These are phyloP conservation scores for Trisateles emortualis DNA, from an alignment of 2,888 invertebrate genomes.

Conservation along the genomic window DNA sequence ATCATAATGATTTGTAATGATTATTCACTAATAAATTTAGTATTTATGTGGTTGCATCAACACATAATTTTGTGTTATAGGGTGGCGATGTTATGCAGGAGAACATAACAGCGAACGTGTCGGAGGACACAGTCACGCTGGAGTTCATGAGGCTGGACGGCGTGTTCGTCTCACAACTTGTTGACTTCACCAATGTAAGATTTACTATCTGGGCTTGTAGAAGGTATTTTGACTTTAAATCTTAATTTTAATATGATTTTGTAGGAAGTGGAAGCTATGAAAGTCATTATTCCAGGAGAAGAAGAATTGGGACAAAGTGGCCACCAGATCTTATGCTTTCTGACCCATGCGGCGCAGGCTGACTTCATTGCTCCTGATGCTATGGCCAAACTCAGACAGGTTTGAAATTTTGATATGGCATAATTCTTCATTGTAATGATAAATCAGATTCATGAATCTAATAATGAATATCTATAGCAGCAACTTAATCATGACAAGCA, in stretches of 20 bases:
- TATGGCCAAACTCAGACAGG: conserved; percentile 97
- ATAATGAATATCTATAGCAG: no score
- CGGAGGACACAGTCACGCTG: conserved; percentile 95
- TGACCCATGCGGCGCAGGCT: conserved; percentile 95
- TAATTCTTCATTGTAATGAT: no score
- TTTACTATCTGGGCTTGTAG: not conserved
- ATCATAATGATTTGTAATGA: no score
- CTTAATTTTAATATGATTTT: conserved; percentile 31
- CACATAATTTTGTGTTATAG: conserved; percentile 77
- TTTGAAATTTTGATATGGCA: conserved; percentile 46
- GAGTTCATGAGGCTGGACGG: conserved; percentile 97
- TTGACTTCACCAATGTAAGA: conserved; percentile 96
- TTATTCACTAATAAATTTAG: no score
- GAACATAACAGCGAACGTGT: conserved; percentile 96
- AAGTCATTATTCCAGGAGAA: conserved; percentile 95
- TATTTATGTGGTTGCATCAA: no score
- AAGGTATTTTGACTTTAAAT: not conserved
- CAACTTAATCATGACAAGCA: no score
- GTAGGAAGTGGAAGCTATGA: conserved; percentile 97
- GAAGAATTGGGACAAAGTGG: conserved; percentile 96
- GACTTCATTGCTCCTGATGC: conserved; percentile 98
- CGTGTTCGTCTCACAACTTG: conserved; percentile 95
- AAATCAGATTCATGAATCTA: no score
- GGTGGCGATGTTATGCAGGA: conserved; percentile 98
- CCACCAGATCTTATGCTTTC: conserved; percentile 96